These are phyloP conservation scores for Bombus confusus DNA, from an alignment of 1,140 invertebrate species.

Conservation along the genomic window DNA sequence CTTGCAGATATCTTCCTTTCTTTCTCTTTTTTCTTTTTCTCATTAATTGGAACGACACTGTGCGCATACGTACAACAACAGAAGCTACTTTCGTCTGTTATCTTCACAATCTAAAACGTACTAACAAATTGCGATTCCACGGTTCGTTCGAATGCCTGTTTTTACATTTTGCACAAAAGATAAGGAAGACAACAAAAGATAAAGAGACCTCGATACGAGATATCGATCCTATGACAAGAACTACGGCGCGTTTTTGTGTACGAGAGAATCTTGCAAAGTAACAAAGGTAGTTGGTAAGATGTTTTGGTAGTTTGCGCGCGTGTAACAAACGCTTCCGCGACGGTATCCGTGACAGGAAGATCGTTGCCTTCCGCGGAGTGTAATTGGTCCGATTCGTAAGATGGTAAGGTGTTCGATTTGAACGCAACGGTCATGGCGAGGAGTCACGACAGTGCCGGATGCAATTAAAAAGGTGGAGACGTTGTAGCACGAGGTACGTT, in stretches of 20 bases:
- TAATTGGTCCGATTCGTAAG: conserved; percentile 67
- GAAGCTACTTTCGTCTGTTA: neutral
- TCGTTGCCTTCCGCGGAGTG: conserved; percentile 67
- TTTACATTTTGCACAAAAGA: neutral
- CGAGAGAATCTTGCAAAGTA: neutral
- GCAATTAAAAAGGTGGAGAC: conserved; percentile 27
- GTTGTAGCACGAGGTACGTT: neutral
- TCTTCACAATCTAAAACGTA: neutral
- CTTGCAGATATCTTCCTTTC: too few relatives aligned
- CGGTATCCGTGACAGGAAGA: conserved; percentile 65
- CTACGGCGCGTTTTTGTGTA: too few relatives aligned
- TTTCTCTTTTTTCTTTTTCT: neutral
- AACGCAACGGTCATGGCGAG: conserved; percentile 62
- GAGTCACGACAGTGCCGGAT: conserved; percentile 63
- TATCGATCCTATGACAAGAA: too few relatives aligned
- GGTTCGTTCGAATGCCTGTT: too few relatives aligned
- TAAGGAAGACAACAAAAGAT: too few relatives aligned
- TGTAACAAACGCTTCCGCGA: conserved; percentile 66
- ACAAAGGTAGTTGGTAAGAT: neutral
- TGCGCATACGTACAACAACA: too few relatives aligned
- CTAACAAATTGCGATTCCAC: too few relatives aligned
- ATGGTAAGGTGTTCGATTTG: conserved; percentile 74
- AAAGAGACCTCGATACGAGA: too few relatives aligned
- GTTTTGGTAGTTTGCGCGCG: conserved; percentile 47
- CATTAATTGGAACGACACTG: neutral